Evolutionary conservation across 2,797 vertebrate species (phyloP).

Genomic region (Fundulus diaphanus): DNA sequence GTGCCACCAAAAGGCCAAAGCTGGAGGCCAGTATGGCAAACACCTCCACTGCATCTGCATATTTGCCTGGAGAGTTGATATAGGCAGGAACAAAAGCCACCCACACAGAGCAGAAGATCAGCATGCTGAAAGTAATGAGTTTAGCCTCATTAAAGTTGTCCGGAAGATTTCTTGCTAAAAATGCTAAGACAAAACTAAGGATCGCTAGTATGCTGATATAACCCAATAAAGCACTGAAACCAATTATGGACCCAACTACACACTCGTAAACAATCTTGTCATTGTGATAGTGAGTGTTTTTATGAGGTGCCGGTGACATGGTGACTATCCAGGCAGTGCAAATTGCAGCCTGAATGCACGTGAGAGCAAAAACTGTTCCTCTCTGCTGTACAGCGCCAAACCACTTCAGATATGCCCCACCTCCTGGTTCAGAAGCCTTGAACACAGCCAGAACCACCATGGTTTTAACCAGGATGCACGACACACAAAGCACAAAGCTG

Average conservation of each 20-base stretch:
- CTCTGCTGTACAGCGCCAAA: constrained; percentile 11
- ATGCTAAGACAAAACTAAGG: constrained; percentile 7
- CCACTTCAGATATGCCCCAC: constrained; percentile 47
- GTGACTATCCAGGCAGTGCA: constrained; percentile 1
- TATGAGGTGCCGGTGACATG: neutral
- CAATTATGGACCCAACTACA: constrained; percentile 7
- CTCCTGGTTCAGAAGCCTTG: constrained; percentile 63
- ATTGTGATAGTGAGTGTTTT: constrained; percentile 53
- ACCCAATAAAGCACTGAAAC: constrained; percentile 12
- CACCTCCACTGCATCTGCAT: constrained; percentile 74
- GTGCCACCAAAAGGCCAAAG: constrained; percentile 68
- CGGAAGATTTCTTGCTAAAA: constrained; percentile 11
- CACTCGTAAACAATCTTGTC: constrained; percentile 74
- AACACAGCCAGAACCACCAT: constrained; percentile 71
- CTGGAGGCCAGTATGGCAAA: constrained; percentile 78
- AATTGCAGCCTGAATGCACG: constrained; percentile 10
- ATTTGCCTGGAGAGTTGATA: constrained; percentile 76
- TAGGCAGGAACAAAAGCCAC: constrained; percentile 73
- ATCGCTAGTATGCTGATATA: constrained; percentile 6
- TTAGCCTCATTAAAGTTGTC: constrained; percentile 13
- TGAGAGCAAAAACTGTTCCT: constrained; percentile 15
- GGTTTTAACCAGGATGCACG: constrained; percentile 66
- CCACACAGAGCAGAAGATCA: constrained; percentile 76
- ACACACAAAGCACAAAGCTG: constrained; percentile 65
- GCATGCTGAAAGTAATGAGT: constrained; percentile 72